phyloP scores from a whole-genome alignment of 1,140 invertebrate species.

The Cydia pomonella region DNA sequence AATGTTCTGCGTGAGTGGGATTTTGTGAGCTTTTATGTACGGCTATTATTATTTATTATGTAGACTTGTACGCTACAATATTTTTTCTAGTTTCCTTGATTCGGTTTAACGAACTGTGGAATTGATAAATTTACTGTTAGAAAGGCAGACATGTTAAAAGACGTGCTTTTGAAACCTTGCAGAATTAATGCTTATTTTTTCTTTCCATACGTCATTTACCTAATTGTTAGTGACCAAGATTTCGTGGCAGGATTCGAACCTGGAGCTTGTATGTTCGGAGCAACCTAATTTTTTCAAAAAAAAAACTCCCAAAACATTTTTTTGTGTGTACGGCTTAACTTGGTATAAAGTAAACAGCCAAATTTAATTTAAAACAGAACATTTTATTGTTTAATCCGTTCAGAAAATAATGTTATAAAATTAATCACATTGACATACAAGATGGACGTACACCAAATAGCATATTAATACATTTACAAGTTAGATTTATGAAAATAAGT shows the following conservation, averaged over 20 bases:
- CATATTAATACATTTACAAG: conserved; percentile 72
- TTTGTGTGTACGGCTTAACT: too few relatives aligned
- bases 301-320: too few relatives aligned
- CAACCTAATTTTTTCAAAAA: too few relatives aligned
- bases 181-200: too few relatives aligned
- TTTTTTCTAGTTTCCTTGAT: background rate
- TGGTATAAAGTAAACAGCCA: conserved; percentile 63
- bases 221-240: too few relatives aligned
- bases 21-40: conserved; percentile 6
- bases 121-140: too few relatives aligned
- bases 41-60: background rate
- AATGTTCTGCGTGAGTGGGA: background rate
- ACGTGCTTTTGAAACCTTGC: too few relatives aligned
- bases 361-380: conserved; percentile 78
- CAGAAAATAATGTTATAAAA: conserved; percentile 72
- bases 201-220: too few relatives aligned
- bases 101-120: too few relatives aligned
- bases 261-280: too few relatives aligned
- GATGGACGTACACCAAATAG: conserved; percentile 78
- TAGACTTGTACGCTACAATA: background rate
- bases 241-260: too few relatives aligned
- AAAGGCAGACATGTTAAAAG: too few relatives aligned
- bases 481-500: conserved; percentile 70
- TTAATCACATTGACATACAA: conserved; percentile 78
- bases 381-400: conserved; percentile 80